phyloP scores from a whole-genome alignment of 2,888 invertebrate genomes.

The Athalia cordata region DNA sequence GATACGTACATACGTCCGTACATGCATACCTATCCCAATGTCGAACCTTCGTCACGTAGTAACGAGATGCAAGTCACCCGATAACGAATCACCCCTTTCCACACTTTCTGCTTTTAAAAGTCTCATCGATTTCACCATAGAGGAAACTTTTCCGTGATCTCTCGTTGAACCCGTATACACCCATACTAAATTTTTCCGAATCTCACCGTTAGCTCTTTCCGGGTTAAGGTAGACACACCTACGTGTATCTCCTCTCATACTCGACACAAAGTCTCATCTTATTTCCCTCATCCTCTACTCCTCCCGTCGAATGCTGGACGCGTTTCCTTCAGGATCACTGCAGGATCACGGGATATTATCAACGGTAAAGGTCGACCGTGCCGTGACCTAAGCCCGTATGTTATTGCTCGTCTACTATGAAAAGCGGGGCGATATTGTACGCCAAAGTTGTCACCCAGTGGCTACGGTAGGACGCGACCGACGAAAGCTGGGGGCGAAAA shows the following conservation, averaged over 20 bases:
- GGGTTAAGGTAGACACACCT: too few relatives aligned
- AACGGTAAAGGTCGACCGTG: constrained; percentile 36
- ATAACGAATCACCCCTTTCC: constrained; percentile 20
- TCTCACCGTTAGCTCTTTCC: too few relatives aligned
- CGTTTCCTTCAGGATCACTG: constrained; percentile 36
- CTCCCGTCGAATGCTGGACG: constrained; percentile 23
- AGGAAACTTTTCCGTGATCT: neutral
- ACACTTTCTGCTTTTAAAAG: neutral
- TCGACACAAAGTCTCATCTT: constrained; percentile 14
- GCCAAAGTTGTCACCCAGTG: constrained; percentile 34
- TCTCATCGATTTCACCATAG: constrained; percentile 17
- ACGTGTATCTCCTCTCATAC: too few relatives aligned
- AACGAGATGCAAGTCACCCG: constrained; percentile 41
- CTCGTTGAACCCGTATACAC: too few relatives aligned
- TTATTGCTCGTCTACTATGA: constrained; percentile 39
- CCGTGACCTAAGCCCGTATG: constrained; percentile 27
- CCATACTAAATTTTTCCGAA: too few relatives aligned
- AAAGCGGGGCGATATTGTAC: constrained; percentile 38
- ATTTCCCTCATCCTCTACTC: neutral
- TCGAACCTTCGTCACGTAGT: constrained; percentile 35
- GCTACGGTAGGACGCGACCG: neutral
- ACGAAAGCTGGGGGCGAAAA: constrained; percentile 1
- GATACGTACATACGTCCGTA: too few relatives aligned
- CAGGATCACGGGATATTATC: constrained; percentile 42
- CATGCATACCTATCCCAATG: neutral